phyloP scores from a whole-genome alignment of 1,140 invertebrate species.

The Drosophila pruinosa region DNA sequence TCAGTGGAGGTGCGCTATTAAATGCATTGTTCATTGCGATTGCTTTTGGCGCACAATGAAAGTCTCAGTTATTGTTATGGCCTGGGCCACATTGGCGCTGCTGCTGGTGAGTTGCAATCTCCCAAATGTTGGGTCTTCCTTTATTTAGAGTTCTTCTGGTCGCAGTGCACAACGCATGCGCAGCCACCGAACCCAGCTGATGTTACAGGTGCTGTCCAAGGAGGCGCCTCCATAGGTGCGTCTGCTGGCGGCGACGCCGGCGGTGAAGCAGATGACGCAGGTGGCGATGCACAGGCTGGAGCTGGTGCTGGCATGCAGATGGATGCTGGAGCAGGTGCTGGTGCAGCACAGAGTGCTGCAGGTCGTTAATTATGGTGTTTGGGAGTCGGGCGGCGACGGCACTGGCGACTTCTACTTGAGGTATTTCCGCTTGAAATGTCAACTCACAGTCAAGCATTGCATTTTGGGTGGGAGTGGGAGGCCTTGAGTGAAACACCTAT shows the following conservation, averaged over 20 bases:
- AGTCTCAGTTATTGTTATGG: slow-evolving; percentile 1
- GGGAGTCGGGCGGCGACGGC: not conserved
- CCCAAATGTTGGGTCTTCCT: no score
- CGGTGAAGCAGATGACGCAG: slow-evolving; percentile 18
- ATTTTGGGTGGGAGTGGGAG: not conserved
- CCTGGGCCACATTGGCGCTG: slow-evolving; percentile 12
- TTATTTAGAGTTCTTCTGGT: not conserved
- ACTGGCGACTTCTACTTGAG: not conserved
- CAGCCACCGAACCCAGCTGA: slow-evolving; percentile 21
- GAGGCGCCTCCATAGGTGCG: slow-evolving; percentile 21
- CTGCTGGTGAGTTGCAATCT: slow-evolving; percentile 37
- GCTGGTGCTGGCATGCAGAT: slow-evolving; percentile 20
- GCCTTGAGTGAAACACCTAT: not conserved
- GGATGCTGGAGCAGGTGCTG: slow-evolving; percentile 34
- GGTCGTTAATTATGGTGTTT: slow-evolving; percentile 19
- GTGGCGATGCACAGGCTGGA: slow-evolving; percentile 28
- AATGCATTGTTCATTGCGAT: not conserved
- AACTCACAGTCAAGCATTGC: slow-evolving; percentile 13
- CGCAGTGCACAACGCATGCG: slow-evolving; percentile 30
- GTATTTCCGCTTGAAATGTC: slow-evolving; percentile 35
- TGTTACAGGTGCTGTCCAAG: slow-evolving; percentile 35
- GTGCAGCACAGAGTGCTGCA: slow-evolving; percentile 13
- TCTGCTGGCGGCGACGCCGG: slow-evolving; percentile 20
- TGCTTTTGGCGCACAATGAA: slow-evolving; percentile 29
- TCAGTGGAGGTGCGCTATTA: not conserved